A percentile compares a stretch with the other conserved stretches of the same genome.
Conservation (phyloP, 2,797 vertebrate genomes). For the Peromyscus nudipes region DNA sequence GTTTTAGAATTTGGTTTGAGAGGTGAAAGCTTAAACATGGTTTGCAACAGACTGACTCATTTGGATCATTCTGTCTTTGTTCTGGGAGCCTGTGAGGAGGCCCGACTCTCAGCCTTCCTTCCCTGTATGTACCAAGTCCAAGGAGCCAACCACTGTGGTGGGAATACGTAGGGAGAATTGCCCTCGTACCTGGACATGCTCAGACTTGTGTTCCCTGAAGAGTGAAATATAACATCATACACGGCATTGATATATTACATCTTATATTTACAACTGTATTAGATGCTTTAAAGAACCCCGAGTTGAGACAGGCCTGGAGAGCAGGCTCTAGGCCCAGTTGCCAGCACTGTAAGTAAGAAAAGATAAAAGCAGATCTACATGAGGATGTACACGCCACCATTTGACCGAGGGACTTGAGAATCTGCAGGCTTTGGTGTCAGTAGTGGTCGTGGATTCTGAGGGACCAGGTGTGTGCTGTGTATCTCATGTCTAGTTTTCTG, state of each 20-base stretch:
- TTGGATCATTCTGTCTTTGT: not conserved
- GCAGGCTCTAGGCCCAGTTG: not conserved
- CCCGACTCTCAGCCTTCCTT: not conserved
- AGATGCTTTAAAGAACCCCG: not conserved
- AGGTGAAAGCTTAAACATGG: not conserved
- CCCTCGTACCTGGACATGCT: not conserved
- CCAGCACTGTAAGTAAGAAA: not conserved
- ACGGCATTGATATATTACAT: not conserved
- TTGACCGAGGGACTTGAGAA: not conserved
- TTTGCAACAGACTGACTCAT: not conserved
- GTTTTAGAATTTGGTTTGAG: not conserved
- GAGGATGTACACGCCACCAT: too few relatives aligned
- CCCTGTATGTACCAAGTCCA: not conserved
- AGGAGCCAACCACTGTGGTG: not conserved
- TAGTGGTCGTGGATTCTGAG: not conserved
- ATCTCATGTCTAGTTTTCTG: not conserved
- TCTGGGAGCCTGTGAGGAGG: not conserved
- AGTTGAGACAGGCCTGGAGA: not conserved
- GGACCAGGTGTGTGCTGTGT: not conserved
- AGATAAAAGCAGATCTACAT: not conserved
- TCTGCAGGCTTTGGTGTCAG: not conserved
- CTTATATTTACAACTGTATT: not conserved
- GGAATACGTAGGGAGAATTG: too few relatives aligned
- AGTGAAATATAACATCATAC: not conserved
- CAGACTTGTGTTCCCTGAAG: not conserved